Evolutionary conservation across 2,888 invertebrate genomes (phyloP).

Genomic region (Laspeyria flexula): DNA sequence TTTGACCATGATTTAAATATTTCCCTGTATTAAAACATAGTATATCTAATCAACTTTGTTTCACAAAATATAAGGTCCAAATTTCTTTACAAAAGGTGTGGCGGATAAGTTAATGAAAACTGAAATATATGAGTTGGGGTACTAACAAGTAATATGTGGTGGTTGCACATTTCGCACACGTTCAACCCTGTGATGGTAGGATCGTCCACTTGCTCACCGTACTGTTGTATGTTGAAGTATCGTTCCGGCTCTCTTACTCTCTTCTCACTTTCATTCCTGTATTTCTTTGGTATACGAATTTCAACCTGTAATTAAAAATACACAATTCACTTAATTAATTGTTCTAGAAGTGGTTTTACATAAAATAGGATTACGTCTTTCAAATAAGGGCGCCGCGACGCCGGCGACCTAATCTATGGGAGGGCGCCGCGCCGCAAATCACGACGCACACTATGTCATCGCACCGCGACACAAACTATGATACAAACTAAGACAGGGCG

Average conservation of each 20-base stretch:
- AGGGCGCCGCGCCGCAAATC: too few relatives aligned
- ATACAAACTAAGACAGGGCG: too few relatives aligned
- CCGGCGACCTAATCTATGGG: too few relatives aligned
- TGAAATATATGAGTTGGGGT: constrained; percentile 27
- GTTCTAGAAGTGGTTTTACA: too few relatives aligned
- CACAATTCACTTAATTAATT: too few relatives aligned
- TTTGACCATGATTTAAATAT: too few relatives aligned
- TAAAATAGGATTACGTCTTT: too few relatives aligned
- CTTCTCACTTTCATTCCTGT: neutral
- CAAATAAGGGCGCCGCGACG: too few relatives aligned
- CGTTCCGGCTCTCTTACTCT: neutral
- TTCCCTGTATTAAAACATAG: too few relatives aligned
- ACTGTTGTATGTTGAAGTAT: constrained; percentile 9
- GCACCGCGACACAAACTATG: too few relatives aligned
- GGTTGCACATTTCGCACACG: constrained; percentile 32
- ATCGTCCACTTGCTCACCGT: constrained; percentile 11
- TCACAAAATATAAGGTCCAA: neutral
- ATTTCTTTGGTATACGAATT: constrained; percentile 7
- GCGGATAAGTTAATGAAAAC: constrained; percentile 30
- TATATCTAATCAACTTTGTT: neutral
- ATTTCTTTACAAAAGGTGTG: neutral
- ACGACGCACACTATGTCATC: too few relatives aligned
- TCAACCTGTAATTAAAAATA: constrained; percentile 28
- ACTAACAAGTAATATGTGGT: constrained; percentile 31
- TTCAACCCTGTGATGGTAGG: constrained; percentile 26